Evolutionary conservation across 2,113 vertebrate genomes (phyloP), one percentile per base, ranked within the genome.

Genomic region (Thomomys bottae): DNA sequence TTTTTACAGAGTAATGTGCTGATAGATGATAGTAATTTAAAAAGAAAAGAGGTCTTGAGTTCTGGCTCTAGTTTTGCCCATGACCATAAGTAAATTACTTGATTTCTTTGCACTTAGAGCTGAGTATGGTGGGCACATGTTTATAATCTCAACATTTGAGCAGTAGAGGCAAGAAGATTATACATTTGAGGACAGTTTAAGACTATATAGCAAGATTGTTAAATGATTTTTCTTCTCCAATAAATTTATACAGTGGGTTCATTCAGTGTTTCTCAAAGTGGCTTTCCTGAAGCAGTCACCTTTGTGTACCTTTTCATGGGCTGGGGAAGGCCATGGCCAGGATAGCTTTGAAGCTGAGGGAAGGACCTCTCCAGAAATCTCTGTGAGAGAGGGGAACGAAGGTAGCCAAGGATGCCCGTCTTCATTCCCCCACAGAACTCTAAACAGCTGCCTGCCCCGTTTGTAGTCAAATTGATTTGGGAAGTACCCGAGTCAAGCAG

Each of bases 51-150:
- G 68, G 70, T 77, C 45, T 84, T 84, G 84, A 89, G 32, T 73
- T 91, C 75, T 68, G 38, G 59, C n/a, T 93, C 23, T 5, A 63
- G n/a, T 87, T 92, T 66, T 88, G 61, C 80, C n/a, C 36, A 18
- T 67, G 63, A 76, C 63, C 42, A n/a, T 67, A 92, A 76, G 75
- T 63, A 85, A 92, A 59, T 94, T 36, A 82, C 26, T 68, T 81
- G 54, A 28, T 23, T 30, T 92, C n/a, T 87, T 59, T 66, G 42
- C 59, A 61, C n/a, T 87, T 68, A 88, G 0, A 61, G 24, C 24
- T 61, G 59, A 24, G 23, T 61, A 23, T 8, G 57, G 59, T 61
- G 6, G 6, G 20, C 59, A 21, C 59, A 21, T 26, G 24, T 26
- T 26, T 61, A 9, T 26, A 61, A 26, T 61, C 23, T 23, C 59